Evolutionary conservation across 2,113 vertebrate genomes (phyloP).

Genomic region (Aspiorhynchus laticeps): DNA sequence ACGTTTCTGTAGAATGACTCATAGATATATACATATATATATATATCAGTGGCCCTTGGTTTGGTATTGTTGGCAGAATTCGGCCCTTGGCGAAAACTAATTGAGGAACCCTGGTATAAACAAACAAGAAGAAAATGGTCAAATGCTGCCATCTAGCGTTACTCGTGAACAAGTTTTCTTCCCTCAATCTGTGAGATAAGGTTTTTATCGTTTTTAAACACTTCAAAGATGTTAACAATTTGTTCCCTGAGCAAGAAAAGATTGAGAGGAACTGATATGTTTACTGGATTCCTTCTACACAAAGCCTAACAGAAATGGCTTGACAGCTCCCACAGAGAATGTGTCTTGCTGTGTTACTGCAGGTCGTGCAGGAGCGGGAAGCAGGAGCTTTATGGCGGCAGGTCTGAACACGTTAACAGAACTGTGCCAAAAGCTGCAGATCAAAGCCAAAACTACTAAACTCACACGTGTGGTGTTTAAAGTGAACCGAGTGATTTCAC

Average conservation of each 20-base stretch:
- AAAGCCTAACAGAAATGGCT: not conserved
- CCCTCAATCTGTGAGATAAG: not conserved
- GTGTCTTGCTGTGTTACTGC: conserved; percentile 50
- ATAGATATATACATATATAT: too few relatives aligned
- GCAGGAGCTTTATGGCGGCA: conserved; percentile 53
- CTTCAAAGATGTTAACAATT: not conserved
- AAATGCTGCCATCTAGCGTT: conserved; percentile 68
- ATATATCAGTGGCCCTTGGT: too few relatives aligned
- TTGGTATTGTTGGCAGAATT: too few relatives aligned
- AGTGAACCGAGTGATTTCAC: not conserved
- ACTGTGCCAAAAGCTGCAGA: conserved; percentile 48
- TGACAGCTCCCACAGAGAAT: conserved; percentile 48
- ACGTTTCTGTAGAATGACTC: too few relatives aligned
- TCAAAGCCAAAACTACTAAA: conserved; percentile 51
- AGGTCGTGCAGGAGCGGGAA: conserved; percentile 45
- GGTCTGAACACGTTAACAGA: conserved; percentile 64
- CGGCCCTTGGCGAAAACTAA: too few relatives aligned
- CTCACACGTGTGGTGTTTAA: not conserved
- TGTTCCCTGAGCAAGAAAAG: not conserved
- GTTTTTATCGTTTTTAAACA: not conserved
- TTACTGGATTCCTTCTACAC: not conserved
- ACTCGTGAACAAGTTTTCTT: not conserved
- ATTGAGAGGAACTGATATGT: not conserved
- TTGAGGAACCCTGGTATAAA: too few relatives aligned
- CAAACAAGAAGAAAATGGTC: not conserved